phyloP scores from a whole-genome alignment of 2,888 invertebrate species.

The Fissipunctia ypsillon region DNA sequence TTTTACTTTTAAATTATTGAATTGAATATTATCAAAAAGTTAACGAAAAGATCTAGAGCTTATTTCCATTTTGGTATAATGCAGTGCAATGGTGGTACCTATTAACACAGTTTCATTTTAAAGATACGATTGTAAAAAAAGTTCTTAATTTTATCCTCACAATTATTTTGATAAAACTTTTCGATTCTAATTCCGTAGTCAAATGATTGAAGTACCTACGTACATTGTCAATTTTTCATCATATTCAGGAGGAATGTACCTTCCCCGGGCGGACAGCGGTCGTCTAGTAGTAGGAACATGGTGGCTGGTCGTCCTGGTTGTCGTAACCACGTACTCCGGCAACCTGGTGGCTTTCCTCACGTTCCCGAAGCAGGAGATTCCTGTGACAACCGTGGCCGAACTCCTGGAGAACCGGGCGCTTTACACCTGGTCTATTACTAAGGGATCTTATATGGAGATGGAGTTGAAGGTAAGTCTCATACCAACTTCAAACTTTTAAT shows the following conservation, averaged over 20 bases:
- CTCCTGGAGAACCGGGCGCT: constrained; percentile 90
- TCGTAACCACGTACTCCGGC: constrained; percentile 97
- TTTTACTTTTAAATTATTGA: not conserved
- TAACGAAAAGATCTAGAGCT: not conserved
- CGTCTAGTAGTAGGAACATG: constrained; percentile 96
- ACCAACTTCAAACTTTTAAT: not conserved
- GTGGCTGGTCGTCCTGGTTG: constrained; percentile 97
- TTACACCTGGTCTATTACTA: constrained; percentile 94
- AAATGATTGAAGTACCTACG: not conserved
- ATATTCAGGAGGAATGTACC: constrained; percentile 94
- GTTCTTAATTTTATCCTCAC: not conserved
- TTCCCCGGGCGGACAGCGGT: constrained; percentile 96
- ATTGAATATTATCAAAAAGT: not conserved
- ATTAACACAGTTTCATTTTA: not conserved
- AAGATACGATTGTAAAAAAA: not conserved
- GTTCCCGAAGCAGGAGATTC: constrained; percentile 95
- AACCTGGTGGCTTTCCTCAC: constrained; percentile 98
- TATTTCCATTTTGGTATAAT: not conserved
- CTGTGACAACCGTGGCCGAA: constrained; percentile 93
- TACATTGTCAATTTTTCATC: not conserved
- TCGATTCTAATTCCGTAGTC: not conserved
- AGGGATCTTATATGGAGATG: constrained; percentile 94
- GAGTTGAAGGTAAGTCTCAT: constrained; percentile 79
- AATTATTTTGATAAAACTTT: not conserved
- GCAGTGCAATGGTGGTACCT: not conserved